phyloP scores from a whole-genome alignment of 2,113 vertebrate species.

The Atrichornis clamosus region DNA sequence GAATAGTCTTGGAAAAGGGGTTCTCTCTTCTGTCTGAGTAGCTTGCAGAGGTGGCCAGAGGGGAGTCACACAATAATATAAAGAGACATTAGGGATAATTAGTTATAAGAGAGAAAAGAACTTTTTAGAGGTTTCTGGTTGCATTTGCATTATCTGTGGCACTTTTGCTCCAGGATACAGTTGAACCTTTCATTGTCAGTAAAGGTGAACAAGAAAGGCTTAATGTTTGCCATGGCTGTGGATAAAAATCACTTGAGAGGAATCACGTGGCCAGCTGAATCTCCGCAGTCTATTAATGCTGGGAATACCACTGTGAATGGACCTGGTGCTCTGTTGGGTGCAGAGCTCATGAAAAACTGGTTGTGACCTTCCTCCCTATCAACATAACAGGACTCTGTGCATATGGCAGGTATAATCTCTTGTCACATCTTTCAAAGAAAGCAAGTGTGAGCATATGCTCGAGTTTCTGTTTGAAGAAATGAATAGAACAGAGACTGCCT shows the following conservation, averaged over 20 bases:
- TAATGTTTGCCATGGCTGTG: background rate
- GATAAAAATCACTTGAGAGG: conserved; percentile 2
- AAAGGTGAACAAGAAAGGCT: background rate
- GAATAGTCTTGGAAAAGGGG: background rate
- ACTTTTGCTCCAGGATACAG: background rate
- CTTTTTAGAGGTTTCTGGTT: background rate
- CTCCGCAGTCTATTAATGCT: background rate
- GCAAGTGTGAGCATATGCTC: background rate
- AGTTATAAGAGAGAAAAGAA: background rate
- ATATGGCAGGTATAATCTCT: background rate
- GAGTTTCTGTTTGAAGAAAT: background rate
- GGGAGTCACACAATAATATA: background rate
- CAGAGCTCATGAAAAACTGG: background rate
- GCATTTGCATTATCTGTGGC: background rate
- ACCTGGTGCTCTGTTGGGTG: background rate
- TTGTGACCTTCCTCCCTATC: background rate
- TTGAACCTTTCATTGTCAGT: background rate
- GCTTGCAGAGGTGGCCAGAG: background rate
- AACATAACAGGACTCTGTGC: background rate
- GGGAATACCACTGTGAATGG: background rate
- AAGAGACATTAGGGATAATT: background rate
- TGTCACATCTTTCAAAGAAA: background rate
- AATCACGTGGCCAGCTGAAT: background rate
- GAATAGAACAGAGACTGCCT: background rate
- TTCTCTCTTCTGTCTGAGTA: background rate